phyloP scores from a whole-genome alignment of 2,113 vertebrate species.

The Poeciliopsis prolifica region DNA sequence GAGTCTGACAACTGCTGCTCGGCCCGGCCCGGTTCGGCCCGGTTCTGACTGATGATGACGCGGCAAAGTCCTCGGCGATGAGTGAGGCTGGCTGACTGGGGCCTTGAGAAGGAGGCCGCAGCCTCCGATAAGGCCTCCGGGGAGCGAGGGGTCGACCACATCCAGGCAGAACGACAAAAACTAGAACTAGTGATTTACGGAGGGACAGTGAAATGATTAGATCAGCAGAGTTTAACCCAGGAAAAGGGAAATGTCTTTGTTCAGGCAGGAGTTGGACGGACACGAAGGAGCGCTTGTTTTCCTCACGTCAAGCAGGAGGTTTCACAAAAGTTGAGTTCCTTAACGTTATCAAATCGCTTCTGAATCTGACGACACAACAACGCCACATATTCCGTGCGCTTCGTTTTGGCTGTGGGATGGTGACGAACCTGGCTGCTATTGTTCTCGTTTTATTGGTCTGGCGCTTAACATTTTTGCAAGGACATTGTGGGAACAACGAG shows the following conservation, averaged over 20 bases:
- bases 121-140: conserved; percentile 28
- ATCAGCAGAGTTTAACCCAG: neutral
- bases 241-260: neutral
- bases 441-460: neutral
- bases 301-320: neutral
- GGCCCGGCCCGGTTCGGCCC: neutral
- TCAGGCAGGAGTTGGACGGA: conserved; percentile 5
- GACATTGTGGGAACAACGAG: neutral
- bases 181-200: neutral
- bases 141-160: neutral
- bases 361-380: no score
- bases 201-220: conserved; percentile 21
- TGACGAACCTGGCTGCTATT: neutral
- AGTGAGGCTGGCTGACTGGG: conserved; percentile 34
- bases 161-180: neutral
- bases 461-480: neutral
- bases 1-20: conserved; percentile 49
- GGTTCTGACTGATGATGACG: conserved; percentile 16
- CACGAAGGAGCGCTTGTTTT: neutral
- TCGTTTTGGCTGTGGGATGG: no score
- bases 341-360: neutral
- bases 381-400: no score
- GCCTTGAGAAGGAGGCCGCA: conserved; percentile 18
- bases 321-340: neutral
- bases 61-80: conserved; percentile 6